phyloP scores from a whole-genome alignment of 2,797 vertebrate species.

The Cheirogaleus major region DNA sequence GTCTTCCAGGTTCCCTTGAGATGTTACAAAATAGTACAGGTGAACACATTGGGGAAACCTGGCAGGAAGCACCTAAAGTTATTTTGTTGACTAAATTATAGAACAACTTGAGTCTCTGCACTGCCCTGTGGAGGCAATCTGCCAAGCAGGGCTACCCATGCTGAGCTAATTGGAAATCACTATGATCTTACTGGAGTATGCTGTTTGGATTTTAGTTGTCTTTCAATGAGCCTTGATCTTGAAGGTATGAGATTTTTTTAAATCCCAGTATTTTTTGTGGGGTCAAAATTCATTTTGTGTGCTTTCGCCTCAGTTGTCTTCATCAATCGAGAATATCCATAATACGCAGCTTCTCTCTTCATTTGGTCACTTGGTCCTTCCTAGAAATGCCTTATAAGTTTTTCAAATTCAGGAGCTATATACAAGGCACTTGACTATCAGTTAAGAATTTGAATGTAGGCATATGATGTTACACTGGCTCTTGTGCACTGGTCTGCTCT shows the following conservation, averaged over 20 bases:
- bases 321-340: not conserved
- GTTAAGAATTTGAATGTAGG: not conserved
- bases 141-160: not conserved
- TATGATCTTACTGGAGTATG: constrained; percentile 3
- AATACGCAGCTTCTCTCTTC: not conserved
- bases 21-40: constrained; percentile 31
- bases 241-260: not conserved
- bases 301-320: not conserved
- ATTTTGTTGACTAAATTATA: constrained; percentile 58
- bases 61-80: constrained; percentile 52
- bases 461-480: not conserved
- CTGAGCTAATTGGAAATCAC: constrained; percentile 55
- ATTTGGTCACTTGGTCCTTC: not conserved
- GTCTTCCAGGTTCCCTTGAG: constrained; percentile 33
- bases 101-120: not conserved
- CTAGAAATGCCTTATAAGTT: not conserved
- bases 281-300: constrained; percentile 33
- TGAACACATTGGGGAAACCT: constrained; percentile 11
- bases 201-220: constrained; percentile 52
- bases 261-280: constrained; percentile 17
- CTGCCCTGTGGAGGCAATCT: constrained; percentile 28
- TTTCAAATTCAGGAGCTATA: not conserved
- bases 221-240: constrained; percentile 38
- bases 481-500: not conserved
- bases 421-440: not conserved